Conservation (phyloP, 2,888 invertebrate genomes). For the Punctoribates punctum region DNA sequence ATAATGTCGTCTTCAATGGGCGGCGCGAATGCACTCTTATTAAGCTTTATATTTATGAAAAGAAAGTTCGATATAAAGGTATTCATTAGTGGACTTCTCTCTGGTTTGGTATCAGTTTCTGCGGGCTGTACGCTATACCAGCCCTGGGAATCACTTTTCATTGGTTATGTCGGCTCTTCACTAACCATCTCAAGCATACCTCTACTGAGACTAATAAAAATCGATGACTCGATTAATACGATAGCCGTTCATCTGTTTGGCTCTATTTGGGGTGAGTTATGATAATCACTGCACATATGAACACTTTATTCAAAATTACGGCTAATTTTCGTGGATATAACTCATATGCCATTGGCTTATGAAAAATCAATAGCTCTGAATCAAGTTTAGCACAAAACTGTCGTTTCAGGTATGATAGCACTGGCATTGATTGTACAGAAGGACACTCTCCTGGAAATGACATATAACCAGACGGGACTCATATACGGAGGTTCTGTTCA, state of each 20-base stretch:
- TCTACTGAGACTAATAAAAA: slow-evolving; percentile 68
- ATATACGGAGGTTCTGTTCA: slow-evolving; percentile 75
- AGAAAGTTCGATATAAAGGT: slow-evolving; percentile 74
- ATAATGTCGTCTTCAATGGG: slow-evolving; percentile 88
- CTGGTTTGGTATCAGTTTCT: slow-evolving; percentile 73
- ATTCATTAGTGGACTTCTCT: slow-evolving; percentile 81
- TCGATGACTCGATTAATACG: slow-evolving; percentile 89
- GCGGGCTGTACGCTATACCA: slow-evolving; percentile 62
- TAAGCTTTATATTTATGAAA: slow-evolving; percentile 46
- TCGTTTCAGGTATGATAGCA: slow-evolving; percentile 46
- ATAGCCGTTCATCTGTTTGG: slow-evolving; percentile 74
- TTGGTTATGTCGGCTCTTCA: slow-evolving; percentile 73
- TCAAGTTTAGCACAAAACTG: too few species aligned
- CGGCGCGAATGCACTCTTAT: slow-evolving; percentile 63
- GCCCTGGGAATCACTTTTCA: slow-evolving; percentile 78
- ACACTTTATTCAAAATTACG: too few species aligned
- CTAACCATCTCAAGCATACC: slow-evolving; percentile 69
- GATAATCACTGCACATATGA: too few species aligned
- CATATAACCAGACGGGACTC: slow-evolving; percentile 55
- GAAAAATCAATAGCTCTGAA: too few species aligned
- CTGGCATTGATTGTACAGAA: slow-evolving; percentile 45
- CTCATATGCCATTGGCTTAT: too few species aligned
- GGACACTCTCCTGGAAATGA: slow-evolving; percentile 43
- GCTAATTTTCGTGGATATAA: too few species aligned
- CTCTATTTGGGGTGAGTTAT: slow-evolving; percentile 45